Evolutionary conservation across 2,797 vertebrate genomes (phyloP), one percentile per base, ranked within the genome.

Genomic region (Hippopotamyrus pictus): DNA sequence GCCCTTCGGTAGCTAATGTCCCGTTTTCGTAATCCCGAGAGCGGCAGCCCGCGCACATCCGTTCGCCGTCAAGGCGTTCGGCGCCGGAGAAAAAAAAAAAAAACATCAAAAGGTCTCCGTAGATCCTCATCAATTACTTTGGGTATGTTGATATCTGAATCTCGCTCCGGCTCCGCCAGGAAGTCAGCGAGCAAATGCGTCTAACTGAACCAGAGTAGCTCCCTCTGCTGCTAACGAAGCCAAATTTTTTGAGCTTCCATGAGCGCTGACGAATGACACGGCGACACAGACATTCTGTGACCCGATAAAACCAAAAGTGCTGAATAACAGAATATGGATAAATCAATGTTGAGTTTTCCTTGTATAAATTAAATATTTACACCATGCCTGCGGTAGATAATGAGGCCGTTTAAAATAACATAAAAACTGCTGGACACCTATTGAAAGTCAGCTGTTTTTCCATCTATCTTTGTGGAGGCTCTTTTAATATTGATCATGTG

Each of bases 121-220:
- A 94, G 92, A 93, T 87, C 89, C 11, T 33, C 25, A 48, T 53
- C 89, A 88, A 84, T 90, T 69, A 90, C 86, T 83, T 53, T 25
- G 46, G 86, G 3, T 19, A 88, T 93, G 90, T 48, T 94, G 94
- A 95, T 95, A 94, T 95, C 94, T 95, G 94, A 95, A 95, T 96
- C 93, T 95, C 92, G 93, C 91, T 91, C 91, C 90, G 92, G 92
- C 92, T 92, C 90, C 90, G 93, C 88, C n/a, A 50, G 87, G 92
- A 94, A 93, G 93, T 91, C 93, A 93, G 94, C 94, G 93, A 94
- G 94, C 89, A 91, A 92, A 91, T 91, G 84, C 76, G 85, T 89
- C 91, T 90, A 90, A 91, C 88, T 91, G 93, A 93, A 93, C 94
- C 92, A 94, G 89, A 94, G 93, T 93, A 93, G 93, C 94, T 94